phyloP scores from a whole-genome alignment of 2,797 vertebrate genomes.

The Pangasius mekongensis region DNA sequence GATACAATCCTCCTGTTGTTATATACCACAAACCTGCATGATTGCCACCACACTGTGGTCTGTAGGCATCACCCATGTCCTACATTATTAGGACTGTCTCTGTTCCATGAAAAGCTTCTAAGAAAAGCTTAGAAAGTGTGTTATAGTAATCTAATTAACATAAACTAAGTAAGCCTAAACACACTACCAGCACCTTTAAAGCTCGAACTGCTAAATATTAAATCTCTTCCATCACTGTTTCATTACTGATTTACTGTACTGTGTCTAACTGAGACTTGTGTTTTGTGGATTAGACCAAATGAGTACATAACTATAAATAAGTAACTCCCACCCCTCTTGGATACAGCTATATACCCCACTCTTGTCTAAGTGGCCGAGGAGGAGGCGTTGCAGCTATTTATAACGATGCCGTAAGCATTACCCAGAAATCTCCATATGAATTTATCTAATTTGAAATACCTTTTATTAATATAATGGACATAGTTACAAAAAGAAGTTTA shows the following conservation, averaged over 20 bases:
- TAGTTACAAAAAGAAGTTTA: neutral
- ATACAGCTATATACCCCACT: neutral
- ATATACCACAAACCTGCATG: neutral
- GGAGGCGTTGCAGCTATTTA: constrained; percentile 8
- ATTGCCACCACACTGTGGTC: neutral
- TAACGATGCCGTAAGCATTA: constrained; percentile 1
- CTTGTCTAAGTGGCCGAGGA: neutral
- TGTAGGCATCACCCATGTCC: neutral
- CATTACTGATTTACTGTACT: constrained; percentile 4
- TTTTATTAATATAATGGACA: neutral
- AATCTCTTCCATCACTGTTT: neutral
- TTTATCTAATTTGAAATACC: no score
- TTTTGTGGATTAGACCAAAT: neutral
- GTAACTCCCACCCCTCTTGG: neutral
- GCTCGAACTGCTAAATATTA: neutral
- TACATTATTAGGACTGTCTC: neutral
- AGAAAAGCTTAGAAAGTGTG: neutral
- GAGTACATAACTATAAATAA: constrained; percentile 16
- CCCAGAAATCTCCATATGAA: neutral
- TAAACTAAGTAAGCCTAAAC: neutral
- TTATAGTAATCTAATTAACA: neutral
- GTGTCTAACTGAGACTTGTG: neutral
- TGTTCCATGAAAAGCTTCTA: no score
- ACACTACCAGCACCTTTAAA: neutral
- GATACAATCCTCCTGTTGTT: neutral